phyloP scores from a whole-genome alignment of 2,888 invertebrate genomes.

The Caenorhabditis doughertyi region DNA sequence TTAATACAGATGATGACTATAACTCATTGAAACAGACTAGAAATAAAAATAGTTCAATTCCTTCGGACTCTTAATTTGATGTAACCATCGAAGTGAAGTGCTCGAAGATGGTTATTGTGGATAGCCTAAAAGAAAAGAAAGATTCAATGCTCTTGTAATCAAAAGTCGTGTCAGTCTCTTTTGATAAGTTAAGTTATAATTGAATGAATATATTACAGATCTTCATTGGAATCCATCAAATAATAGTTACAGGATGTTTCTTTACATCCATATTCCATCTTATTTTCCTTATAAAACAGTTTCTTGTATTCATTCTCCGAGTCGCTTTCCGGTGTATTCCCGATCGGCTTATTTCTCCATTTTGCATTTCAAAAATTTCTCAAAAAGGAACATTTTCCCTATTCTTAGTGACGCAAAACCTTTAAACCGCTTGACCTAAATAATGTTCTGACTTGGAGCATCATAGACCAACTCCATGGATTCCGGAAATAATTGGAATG shows the following conservation, averaged over 20 bases:
- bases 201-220: too few relatives aligned
- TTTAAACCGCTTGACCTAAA: conserved; percentile 53
- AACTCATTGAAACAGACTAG: conserved; percentile 13
- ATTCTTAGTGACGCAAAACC: conserved; percentile 28
- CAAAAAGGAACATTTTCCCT: conserved; percentile 15
- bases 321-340: conserved; percentile 12
- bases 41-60: background rate
- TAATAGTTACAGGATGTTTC: too few relatives aligned
- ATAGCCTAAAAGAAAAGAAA: too few relatives aligned
- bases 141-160: too few relatives aligned
- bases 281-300: background rate
- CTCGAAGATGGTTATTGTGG: background rate
- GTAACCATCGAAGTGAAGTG: background rate
- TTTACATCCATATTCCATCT: background rate
- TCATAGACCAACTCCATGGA: background rate
- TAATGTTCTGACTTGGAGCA: background rate
- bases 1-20: conserved; percentile 1
- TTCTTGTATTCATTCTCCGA: background rate
- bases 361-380: background rate
- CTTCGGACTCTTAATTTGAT: background rate
- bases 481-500: conserved; percentile 15
- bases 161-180: too few relatives aligned
- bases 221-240: too few relatives aligned
- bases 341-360: conserved; percentile 18
- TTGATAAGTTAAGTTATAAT: too few relatives aligned